Percentiles rank a stretch among this genome's conserved stretches.
phyloP scores from a whole-genome alignment of 2,888 invertebrate genomes.

The Carpatolechia fugitivella region DNA sequence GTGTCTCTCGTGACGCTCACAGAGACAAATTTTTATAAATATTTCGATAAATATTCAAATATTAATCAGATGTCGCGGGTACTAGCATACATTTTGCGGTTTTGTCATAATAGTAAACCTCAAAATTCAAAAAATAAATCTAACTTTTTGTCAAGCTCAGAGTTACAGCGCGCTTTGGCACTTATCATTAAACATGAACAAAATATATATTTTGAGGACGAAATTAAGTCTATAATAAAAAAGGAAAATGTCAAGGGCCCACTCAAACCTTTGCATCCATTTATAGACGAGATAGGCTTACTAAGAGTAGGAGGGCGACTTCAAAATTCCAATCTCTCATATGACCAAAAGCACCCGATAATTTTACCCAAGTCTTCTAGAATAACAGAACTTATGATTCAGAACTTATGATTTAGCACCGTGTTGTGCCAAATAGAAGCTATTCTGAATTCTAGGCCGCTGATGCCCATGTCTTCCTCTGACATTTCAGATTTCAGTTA shows the following conservation, averaged over 20 bases:
- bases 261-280: slow-evolving; percentile 24
- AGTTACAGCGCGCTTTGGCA: slow-evolving; percentile 3
- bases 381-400: neutral
- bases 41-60: slow-evolving; percentile 19
- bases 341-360: slow-evolving; percentile 10
- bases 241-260: slow-evolving; percentile 12
- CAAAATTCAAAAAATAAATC: slow-evolving; percentile 4
- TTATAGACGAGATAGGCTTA: slow-evolving; percentile 19
- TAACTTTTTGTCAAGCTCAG: neutral
- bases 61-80: slow-evolving; percentile 23
- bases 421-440: slow-evolving; percentile 23
- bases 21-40: too few species aligned
- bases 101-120: slow-evolving; percentile 17
- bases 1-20: neutral
- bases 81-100: slow-evolving; percentile 19
- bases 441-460: slow-evolving; percentile 21
- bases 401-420: slow-evolving; percentile 9
- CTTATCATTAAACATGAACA: slow-evolving; percentile 22
- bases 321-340: slow-evolving; percentile 18
- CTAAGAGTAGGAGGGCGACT: slow-evolving; percentile 25
- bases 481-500: slow-evolving; percentile 16
- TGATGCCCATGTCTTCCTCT: slow-evolving; percentile 8
- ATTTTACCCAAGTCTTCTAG: neutral
- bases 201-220: slow-evolving; percentile 16
- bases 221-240: slow-evolving; percentile 16